Evolutionary conservation across 2,888 invertebrate genomes (phyloP).

Genomic region (Dione juno): DNA sequence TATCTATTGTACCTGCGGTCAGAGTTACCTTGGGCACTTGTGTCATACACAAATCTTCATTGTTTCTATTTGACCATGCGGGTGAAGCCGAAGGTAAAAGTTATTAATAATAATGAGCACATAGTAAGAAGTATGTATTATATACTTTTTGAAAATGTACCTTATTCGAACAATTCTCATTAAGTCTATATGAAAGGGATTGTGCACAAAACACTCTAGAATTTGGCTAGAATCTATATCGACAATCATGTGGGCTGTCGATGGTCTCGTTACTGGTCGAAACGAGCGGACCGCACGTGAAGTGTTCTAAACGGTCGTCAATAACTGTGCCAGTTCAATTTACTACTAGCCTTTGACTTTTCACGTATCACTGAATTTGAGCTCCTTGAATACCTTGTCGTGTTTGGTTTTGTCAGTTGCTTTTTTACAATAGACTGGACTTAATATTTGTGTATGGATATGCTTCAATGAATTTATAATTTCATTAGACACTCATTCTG

Average conservation of each 20-base stretch:
- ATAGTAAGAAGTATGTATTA: no score
- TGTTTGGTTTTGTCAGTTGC: background rate
- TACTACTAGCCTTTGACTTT: constrained; percentile 33
- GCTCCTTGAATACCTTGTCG: constrained; percentile 3
- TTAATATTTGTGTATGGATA: background rate
- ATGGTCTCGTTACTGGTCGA: constrained; percentile 40
- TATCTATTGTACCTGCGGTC: background rate
- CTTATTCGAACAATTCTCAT: background rate
- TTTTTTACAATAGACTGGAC: background rate
- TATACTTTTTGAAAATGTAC: background rate
- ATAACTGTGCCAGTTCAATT: constrained; percentile 39
- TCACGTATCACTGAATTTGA: constrained; percentile 22
- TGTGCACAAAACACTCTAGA: constrained; percentile 17
- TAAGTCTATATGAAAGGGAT: background rate
- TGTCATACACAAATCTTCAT: no score
- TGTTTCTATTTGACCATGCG: no score
- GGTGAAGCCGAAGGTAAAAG: no score
- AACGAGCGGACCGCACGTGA: constrained; percentile 37
- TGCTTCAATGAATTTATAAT: background rate
- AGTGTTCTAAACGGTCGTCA: constrained; percentile 44
- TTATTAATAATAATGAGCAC: no score
- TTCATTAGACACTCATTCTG: background rate
- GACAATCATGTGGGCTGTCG: constrained; percentile 40
- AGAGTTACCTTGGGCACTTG: no score
- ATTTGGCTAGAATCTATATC: constrained; percentile 33